Base-by-base conservation (phyloP, 2,888 invertebrate species). In the Plagiodera versicolora region DNA sequence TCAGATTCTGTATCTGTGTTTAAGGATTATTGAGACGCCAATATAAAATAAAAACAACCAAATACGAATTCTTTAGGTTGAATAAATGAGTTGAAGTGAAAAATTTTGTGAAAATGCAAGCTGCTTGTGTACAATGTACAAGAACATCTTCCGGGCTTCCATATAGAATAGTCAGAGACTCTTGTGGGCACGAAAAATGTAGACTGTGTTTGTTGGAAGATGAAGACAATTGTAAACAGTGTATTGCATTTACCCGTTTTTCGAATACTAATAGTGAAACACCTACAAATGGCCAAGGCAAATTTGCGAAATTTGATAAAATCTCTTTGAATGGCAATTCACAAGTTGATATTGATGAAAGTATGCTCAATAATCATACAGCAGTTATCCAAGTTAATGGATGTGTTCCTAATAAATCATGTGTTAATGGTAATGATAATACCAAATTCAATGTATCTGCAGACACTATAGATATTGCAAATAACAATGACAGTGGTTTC, bases 121-220 rank as follows among this genome's bases (percentile, higher is more conserved):
- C 58, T 60, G 54, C 67, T 50, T 76, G 76, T 56, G 67, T 86
- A 39, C 86, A 85, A 75, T 89, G 89, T 74, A 81, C 83, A 59
- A 83, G 83, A 70, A 72, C 80, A 57, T 81, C 85, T 35, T 84
- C 85, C 70, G 77, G 79, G 46, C 84, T 86, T 5, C 79, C 82
- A 60, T 86, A 86, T 71, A 82, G 91, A 56, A 79, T 91, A 56
- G 86, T 91, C 14, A 87, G 86, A 53, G 91, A 91, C 75, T 83
- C 83, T 51, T 91, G 91, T 77, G 91, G 91, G 2, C 91, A 91
- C 76, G 83, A 83, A 57, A 91, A 91, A 79, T 91, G 91, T 77
- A 86, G 91, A 70, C 80, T 85, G 66, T 91, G 91, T 75, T 81
- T 91, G 46, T 75, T 91, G 30, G 81, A 83, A 17, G 91, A 91